Conservation (phyloP, 2,888 invertebrate genomes). For the Tinea semifulvella region DNA sequence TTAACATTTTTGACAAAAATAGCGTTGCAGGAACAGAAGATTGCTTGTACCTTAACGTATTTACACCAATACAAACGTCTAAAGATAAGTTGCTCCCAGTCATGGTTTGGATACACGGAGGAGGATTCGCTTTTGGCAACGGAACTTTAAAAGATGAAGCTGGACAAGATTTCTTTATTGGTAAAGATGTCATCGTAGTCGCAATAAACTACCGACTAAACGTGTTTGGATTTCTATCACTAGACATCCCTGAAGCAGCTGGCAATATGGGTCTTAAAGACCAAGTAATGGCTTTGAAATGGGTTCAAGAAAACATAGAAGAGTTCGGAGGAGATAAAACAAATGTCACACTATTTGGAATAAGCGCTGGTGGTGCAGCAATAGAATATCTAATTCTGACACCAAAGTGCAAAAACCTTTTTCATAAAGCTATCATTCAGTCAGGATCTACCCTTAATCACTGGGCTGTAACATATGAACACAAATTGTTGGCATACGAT, state of each 20-base stretch:
- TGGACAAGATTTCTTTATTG: slow-evolving; percentile 42
- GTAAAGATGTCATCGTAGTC: slow-evolving; percentile 39
- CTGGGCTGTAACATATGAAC: slow-evolving; percentile 33
- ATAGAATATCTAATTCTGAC: slow-evolving; percentile 37
- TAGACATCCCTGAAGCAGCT: slow-evolving; percentile 35
- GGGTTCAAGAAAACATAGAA: slow-evolving; percentile 38
- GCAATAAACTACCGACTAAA: slow-evolving; percentile 48
- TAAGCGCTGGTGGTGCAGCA: slow-evolving; percentile 36
- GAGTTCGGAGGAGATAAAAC: slow-evolving; percentile 36
- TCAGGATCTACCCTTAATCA: slow-evolving; percentile 37
- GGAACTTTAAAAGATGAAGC: slow-evolving; percentile 31
- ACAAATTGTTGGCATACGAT: slow-evolving; percentile 24
- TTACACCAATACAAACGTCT: slow-evolving; percentile 31
- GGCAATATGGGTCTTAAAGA: slow-evolving; percentile 50
- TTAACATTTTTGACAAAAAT: slow-evolving; percentile 22
- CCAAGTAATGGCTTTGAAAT: slow-evolving; percentile 38
- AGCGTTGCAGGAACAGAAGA: slow-evolving; percentile 35
- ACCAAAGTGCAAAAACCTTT: slow-evolving; percentile 31
- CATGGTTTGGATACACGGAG: slow-evolving; percentile 45
- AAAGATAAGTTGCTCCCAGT: slow-evolving; percentile 29
- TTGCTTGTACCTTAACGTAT: slow-evolving; percentile 44
- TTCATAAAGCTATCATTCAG: slow-evolving; percentile 39
- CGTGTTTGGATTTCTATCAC: slow-evolving; percentile 41
- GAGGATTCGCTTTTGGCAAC: slow-evolving; percentile 38
- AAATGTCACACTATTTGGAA: slow-evolving; percentile 38